Conservation (phyloP, 1,140 invertebrate species). For the Nephila pilipes region DNA sequence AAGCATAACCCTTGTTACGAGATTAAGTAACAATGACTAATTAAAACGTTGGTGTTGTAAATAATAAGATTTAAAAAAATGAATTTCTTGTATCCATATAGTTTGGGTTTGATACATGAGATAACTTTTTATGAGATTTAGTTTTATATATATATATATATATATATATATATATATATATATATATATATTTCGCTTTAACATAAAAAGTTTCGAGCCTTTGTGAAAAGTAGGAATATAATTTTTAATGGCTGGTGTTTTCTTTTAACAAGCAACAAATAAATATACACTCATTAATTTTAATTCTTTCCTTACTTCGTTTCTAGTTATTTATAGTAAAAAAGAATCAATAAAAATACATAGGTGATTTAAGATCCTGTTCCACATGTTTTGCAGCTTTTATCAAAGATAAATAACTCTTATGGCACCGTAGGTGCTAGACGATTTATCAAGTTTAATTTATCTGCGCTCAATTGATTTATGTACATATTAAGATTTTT, state of each 20-base stretch:
- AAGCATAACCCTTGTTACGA: constrained; percentile 15
- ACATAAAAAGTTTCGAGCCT: too few relatives aligned
- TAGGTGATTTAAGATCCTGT: too few relatives aligned
- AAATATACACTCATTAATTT: constrained; percentile 14
- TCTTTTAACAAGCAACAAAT: neutral
- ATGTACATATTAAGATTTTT: too few relatives aligned
- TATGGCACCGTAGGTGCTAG: too few relatives aligned
- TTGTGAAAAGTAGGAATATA: constrained; percentile 6
- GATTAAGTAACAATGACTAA: constrained; percentile 67
- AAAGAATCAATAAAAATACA: neutral
- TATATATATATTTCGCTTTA: too few relatives aligned
- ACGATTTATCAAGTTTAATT: too few relatives aligned
- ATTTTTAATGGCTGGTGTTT: constrained; percentile 12
- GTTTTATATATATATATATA: too few relatives aligned
- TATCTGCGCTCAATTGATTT: too few relatives aligned
- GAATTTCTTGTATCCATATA: neutral
- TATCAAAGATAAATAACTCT: too few relatives aligned
- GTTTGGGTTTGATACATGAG: constrained; percentile 38
- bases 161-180: too few relatives aligned
- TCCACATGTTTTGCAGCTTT: too few relatives aligned
- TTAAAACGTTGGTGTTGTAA: constrained; percentile 20
- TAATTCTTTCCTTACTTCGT: neutral
- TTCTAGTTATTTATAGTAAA: neutral
- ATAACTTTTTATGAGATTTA: constrained; percentile 14
- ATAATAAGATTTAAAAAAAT: constrained; percentile 24